These are phyloP conservation scores for Synanthedon myopaeformis DNA, from an alignment of 2,888 invertebrate species.

Conservation along the genomic window DNA sequence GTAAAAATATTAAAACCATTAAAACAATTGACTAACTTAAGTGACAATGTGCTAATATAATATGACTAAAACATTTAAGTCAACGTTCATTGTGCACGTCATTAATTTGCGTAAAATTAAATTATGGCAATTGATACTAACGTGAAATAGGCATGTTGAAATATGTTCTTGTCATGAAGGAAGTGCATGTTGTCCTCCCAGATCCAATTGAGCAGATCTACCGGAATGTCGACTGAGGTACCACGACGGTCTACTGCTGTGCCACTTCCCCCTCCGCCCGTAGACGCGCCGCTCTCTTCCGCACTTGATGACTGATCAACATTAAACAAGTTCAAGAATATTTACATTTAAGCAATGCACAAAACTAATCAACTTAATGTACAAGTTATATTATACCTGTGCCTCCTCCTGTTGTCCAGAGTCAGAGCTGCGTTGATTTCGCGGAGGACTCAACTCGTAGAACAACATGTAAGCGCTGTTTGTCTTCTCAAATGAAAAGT, in stretches of 20 bases:
- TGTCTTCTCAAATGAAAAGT: slow-evolving; percentile 97
- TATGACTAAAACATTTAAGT: too few relatives aligned
- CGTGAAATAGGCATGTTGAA: slow-evolving; percentile 96
- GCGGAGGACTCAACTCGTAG: slow-evolving; percentile 83
- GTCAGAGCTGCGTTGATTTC: slow-evolving; percentile 45
- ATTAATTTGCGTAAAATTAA: too few relatives aligned
- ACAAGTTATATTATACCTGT: slow-evolving; percentile 28
- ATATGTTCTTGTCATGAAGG: slow-evolving; percentile 93
- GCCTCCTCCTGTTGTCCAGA: slow-evolving; percentile 47
- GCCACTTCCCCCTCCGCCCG: slow-evolving; percentile 23
- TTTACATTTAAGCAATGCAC: not conserved
- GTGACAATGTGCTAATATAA: too few relatives aligned
- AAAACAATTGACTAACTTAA: too few relatives aligned
- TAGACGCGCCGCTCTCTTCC: slow-evolving; percentile 3
- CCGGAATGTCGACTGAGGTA: slow-evolving; percentile 72
- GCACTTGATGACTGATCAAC: slow-evolving; percentile 19
- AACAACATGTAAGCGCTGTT: slow-evolving; percentile 98
- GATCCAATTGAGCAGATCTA: slow-evolving; percentile 93
- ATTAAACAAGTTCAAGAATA: not conserved
- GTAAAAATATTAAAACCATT: too few relatives aligned
- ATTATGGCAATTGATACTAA: slow-evolving; percentile 45
- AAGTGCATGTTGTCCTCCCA: slow-evolving; percentile 98
- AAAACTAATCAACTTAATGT: not conserved
- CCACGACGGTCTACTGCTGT: slow-evolving; percentile 22
- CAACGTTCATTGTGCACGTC: too few relatives aligned